Conservation (phyloP, 2,113 vertebrate genomes). For the Sapayoa aenigma region DNA sequence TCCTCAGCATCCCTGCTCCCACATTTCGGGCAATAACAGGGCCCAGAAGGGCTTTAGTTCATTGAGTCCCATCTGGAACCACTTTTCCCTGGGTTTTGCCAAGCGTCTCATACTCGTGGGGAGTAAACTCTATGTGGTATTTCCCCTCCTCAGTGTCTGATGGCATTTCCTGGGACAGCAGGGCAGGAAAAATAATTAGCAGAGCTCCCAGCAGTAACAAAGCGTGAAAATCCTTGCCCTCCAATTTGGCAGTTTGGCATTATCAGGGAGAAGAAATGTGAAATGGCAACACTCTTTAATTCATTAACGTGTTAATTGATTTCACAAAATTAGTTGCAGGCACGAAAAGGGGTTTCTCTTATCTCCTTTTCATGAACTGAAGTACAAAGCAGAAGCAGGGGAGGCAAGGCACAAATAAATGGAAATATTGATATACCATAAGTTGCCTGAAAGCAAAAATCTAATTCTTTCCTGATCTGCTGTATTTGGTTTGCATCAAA, state of each 20-base stretch:
- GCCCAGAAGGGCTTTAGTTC: neutral
- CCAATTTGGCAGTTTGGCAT: neutral
- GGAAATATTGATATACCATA: neutral
- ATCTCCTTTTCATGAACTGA: neutral
- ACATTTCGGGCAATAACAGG: neutral
- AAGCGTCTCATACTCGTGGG: accelerated
- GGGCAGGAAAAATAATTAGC: neutral
- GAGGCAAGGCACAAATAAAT: neutral
- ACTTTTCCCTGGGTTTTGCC: neutral
- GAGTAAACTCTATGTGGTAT: neutral
- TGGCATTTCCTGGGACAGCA: neutral
- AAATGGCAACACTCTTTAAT: neutral
- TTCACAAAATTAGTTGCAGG: neutral
- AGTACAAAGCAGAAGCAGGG: neutral
- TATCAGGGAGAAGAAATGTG: neutral
- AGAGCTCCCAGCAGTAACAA: neutral
- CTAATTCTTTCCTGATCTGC: neutral
- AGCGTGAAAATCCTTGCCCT: neutral
- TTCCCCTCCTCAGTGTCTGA: neutral
- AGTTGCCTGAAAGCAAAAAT: neutral
- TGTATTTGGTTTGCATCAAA: neutral
- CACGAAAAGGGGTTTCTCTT: neutral
- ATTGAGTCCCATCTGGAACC: neutral
- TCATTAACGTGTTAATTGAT: conserved; percentile 25
- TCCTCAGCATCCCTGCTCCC: neutral